phyloP scores from a whole-genome alignment of 2,888 invertebrate genomes.

The Meganola albula region DNA sequence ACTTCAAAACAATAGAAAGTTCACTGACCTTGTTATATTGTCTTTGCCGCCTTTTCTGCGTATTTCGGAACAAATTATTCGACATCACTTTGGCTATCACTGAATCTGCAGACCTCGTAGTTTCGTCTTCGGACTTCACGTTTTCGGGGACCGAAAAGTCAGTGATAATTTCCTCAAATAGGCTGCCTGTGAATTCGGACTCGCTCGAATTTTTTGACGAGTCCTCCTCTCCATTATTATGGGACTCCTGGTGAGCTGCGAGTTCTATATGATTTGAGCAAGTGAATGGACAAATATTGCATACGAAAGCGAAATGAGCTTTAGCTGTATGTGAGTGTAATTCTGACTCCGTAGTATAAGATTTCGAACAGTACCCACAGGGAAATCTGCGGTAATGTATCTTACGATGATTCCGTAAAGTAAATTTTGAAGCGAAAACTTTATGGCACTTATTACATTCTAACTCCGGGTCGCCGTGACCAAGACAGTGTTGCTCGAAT shows the following conservation, averaged over 20 bases:
- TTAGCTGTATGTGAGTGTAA: slow-evolving; percentile 43
- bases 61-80: slow-evolving; percentile 49
- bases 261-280: slow-evolving; percentile 33
- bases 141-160: slow-evolving; percentile 26
- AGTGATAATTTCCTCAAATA: slow-evolving; percentile 30
- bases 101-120: slow-evolving; percentile 38
- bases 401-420: slow-evolving; percentile 56
- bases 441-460: slow-evolving; percentile 65
- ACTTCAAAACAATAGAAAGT: neutral
- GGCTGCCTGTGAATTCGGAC: slow-evolving; percentile 30
- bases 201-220: slow-evolving; percentile 22
- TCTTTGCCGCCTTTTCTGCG: slow-evolving; percentile 32
- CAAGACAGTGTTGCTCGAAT: slow-evolving; percentile 54
- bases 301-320: slow-evolving; percentile 43
- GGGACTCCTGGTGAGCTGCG: slow-evolving; percentile 28
- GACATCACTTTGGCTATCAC: slow-evolving; percentile 60
- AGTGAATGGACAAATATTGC: slow-evolving; percentile 41
- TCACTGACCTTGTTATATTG: slow-evolving; percentile 46
- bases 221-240: slow-evolving; percentile 17
- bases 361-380: slow-evolving; percentile 48
- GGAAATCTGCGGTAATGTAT: slow-evolving; percentile 52
- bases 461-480: slow-evolving; percentile 64
- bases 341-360: slow-evolving; percentile 37
- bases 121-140: slow-evolving; percentile 11
- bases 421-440: slow-evolving; percentile 66